phyloP scores from a whole-genome alignment of 2,888 invertebrate species.

The Diarsia rubi region DNA sequence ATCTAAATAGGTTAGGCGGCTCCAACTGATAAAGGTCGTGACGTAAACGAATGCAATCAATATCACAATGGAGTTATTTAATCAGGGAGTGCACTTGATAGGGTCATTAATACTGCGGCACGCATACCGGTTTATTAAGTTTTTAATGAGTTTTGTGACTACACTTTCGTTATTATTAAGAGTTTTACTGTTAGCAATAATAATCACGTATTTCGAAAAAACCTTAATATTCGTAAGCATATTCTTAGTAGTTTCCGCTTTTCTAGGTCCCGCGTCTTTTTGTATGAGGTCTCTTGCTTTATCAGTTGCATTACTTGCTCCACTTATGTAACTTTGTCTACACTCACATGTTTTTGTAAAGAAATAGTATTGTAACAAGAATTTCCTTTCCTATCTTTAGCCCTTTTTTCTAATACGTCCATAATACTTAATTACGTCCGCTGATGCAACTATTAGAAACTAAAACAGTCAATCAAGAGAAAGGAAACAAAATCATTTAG shows the following conservation, averaged over 20 bases:
- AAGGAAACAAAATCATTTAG: slow-evolving; percentile 17
- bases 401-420: not conserved
- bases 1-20: slow-evolving; percentile 41
- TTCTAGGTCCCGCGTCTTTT: not conserved
- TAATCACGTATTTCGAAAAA: not conserved
- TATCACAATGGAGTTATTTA: slow-evolving; percentile 33
- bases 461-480: not conserved
- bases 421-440: not conserved
- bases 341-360: not conserved
- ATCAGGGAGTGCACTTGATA: slow-evolving; percentile 30
- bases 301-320: not conserved
- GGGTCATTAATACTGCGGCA: slow-evolving; percentile 14
- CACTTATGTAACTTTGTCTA: not conserved
- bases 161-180: not conserved
- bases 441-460: slow-evolving; percentile 7
- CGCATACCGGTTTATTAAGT: not conserved
- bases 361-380: not conserved
- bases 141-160: not conserved
- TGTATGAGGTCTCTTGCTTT: not conserved
- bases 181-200: not conserved
- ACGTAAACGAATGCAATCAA: slow-evolving; percentile 50
- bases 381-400: too few relatives aligned
- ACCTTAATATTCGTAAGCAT: too few relatives aligned
- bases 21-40: slow-evolving; percentile 48
- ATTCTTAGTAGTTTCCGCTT: not conserved